Evolutionary conservation across 2,113 vertebrate species (phyloP).

Genomic region (Scophthalmus maximus): DNA sequence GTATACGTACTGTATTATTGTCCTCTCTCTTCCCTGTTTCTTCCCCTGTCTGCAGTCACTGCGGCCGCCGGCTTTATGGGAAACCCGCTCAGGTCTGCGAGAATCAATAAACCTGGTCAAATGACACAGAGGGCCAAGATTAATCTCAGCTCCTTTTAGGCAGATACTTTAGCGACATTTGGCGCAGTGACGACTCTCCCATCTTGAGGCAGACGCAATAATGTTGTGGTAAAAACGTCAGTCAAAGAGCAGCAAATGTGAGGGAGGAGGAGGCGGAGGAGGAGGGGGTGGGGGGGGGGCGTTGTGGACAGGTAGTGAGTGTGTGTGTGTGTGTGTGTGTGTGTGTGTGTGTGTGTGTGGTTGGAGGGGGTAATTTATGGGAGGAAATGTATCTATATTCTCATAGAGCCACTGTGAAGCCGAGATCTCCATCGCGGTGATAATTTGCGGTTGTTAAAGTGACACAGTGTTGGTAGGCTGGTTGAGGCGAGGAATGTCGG

Average conservation of each 20-base stretch:
- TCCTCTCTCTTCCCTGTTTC: slow-evolving; percentile 73
- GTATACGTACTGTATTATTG: slow-evolving; percentile 67
- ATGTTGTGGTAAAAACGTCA: slow-evolving; percentile 94
- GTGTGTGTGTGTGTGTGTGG: slow-evolving; percentile 5
- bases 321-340: slow-evolving; percentile 32
- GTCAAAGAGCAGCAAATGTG: slow-evolving; percentile 80
- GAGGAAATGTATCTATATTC: slow-evolving; percentile 92
- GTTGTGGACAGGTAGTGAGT: slow-evolving; percentile 23
- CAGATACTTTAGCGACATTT: slow-evolving; percentile 94
- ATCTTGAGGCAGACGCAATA: slow-evolving; percentile 90
- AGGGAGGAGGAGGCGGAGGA: slow-evolving; percentile 14
- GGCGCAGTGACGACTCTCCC: slow-evolving; percentile 87
- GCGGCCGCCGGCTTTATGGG: slow-evolving; percentile 86
- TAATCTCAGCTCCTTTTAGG: slow-evolving; percentile 89
- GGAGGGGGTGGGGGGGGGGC: neutral
- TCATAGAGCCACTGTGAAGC: slow-evolving; percentile 87
- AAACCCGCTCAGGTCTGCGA: slow-evolving; percentile 85
- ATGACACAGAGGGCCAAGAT: slow-evolving; percentile 89
- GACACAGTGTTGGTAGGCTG: slow-evolving; percentile 89
- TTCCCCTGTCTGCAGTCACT: slow-evolving; percentile 84
- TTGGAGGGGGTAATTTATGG: slow-evolving; percentile 88
- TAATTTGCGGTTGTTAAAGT: slow-evolving; percentile 96
- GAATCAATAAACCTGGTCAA: slow-evolving; percentile 93
- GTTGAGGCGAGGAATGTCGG: slow-evolving; percentile 83
- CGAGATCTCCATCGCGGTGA: slow-evolving; percentile 90